Conservation (phyloP, 1,140 invertebrate genomes). For the Zaprionus capensis region DNA sequence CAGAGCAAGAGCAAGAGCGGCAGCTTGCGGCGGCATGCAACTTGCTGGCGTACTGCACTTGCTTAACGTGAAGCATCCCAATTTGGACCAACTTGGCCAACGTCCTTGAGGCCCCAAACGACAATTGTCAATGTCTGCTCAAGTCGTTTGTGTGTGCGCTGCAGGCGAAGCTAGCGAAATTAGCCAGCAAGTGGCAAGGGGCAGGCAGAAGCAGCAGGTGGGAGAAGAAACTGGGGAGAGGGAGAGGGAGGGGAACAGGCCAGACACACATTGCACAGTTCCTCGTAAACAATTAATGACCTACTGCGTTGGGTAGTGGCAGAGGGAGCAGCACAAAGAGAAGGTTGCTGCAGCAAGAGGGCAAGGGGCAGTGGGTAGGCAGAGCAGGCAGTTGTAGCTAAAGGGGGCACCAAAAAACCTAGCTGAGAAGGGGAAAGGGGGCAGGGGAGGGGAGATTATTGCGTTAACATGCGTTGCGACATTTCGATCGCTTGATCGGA, state of each 20-base stretch:
- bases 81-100: conserved; percentile 71
- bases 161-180: conserved; percentile 19
- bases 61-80: conserved; percentile 68
- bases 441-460: conserved; percentile 41
- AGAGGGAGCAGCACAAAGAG: conserved; percentile 26
- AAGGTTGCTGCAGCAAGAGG: background rate
- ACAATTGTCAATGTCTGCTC: conserved; percentile 36
- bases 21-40: background rate
- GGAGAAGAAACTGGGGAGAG: too few relatives aligned
- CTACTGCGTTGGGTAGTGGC: conserved; percentile 63
- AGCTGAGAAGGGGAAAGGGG: background rate
- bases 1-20: background rate
- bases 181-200: conserved; percentile 14
- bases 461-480: conserved; percentile 75
- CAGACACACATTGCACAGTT: conserved; percentile 48
- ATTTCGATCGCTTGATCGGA: conserved; percentile 51
- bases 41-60: background rate
- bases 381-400: too few relatives aligned
- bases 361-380: background rate
- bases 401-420: background rate
- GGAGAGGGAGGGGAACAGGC: background rate
- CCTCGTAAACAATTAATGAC: conserved; percentile 74
- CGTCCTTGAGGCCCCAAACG: conserved; percentile 68
- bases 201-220: background rate
- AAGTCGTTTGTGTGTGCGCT: conserved; percentile 8